Percentiles rank a stretch among this genome's conserved stretches.
Evolutionary conservation across 2,113 vertebrate genomes (phyloP).

Genomic region (Eolophus roseicapilla): DNA sequence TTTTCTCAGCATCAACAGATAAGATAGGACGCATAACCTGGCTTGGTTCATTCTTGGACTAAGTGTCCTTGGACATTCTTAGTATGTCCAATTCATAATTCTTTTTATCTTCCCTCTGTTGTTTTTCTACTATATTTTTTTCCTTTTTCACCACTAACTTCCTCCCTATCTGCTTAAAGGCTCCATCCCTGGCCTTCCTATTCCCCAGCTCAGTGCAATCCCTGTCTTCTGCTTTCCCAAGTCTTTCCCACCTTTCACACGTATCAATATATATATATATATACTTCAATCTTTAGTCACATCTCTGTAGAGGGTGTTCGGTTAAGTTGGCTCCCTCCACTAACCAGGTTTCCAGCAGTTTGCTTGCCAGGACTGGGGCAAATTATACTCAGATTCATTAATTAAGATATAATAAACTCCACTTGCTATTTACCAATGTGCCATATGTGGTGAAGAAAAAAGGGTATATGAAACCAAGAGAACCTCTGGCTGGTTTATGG

Average conservation of each 20-base stretch:
- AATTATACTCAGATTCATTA: slow-evolving; percentile 22
- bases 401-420: not conserved
- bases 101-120: not conserved
- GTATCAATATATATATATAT: not conserved
- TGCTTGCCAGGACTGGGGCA: not conserved
- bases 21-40: not conserved
- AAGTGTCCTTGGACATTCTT: not conserved
- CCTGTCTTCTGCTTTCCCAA: not conserved
- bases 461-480: not conserved
- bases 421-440: not conserved
- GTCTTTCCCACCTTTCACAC: not conserved
- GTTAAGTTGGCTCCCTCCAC: not conserved
- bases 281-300: not conserved
- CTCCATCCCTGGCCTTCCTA: not conserved
- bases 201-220: not conserved
- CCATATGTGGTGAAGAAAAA: not conserved
- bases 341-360: not conserved
- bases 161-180: not conserved
- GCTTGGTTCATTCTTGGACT: not conserved
- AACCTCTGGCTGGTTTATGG: not conserved
- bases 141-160: not conserved
- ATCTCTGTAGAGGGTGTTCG: not conserved
- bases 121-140: not conserved
- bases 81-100: not conserved
- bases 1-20: not conserved